Base-by-base conservation (phyloP, 2,888 invertebrate species). In the Patella depressa region DNA sequence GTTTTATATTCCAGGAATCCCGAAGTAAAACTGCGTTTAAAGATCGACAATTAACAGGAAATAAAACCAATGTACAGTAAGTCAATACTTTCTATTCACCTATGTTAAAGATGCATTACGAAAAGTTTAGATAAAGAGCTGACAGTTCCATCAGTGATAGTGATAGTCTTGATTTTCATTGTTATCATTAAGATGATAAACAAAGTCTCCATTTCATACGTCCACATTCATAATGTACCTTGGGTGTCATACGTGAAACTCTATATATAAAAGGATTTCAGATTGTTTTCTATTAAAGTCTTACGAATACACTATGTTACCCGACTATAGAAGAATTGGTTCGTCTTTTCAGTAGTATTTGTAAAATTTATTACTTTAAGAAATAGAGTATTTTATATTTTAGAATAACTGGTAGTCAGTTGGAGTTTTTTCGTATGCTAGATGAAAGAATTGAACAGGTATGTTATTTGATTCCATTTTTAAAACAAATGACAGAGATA, bases 391-490 rank as follows among this genome's bases (percentile, higher is more conserved):
- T 19, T 73, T 74, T 54, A 15, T 70, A 53, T 82, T 83, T 78
- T 81, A 87, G 86, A 78, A 83, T 88, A 45, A 88, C 88, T 15
- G 84, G 83, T 74, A 97, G 97, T 91, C 97, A 97, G 92, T 94
- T 96, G 90, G 96, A 97, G 91, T 97, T 97, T 93, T 97, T 97
- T 93, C 95, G 95, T 91, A 96, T 96, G 96, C 93, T 97, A 87
- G 97, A 97, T 91, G 96, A 96, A 88, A 97, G 96, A 93, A 97
- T 97, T 89, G 96, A 96, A 92, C 95, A 95, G 93, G 96, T 96
- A 93, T 93, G 94, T 9, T 45, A 45, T 45, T 45, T 45, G 7
- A 45, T 45, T 45, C 45, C 7, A 0, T 7, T 45, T 45, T 45
- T 45, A 45, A 45, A 45, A 45, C 45, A 45, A 45, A 9, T 45